Base-by-base conservation (phyloP, 1,140 invertebrate genomes). In the Zaprionus tsacasi region DNA sequence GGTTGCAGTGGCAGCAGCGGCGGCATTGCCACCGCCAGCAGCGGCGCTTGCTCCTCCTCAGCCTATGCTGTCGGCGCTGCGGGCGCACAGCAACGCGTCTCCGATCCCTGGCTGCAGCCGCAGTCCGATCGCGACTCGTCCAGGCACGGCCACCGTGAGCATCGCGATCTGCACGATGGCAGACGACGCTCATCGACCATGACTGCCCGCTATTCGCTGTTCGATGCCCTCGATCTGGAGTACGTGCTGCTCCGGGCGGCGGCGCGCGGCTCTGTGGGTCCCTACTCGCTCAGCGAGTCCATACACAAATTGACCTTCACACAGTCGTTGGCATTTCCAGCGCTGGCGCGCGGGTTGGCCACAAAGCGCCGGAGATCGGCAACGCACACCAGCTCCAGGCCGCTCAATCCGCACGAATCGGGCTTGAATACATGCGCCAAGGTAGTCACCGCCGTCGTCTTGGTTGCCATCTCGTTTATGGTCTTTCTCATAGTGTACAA, bases 401-500 rank as follows among this genome's bases (percentile, higher is more conserved):
- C 94, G 8, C 87, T 94, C 27, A 93, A 95, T 89, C 94, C 94
- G 33, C 92, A 94, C 13, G 95, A 95, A 76, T 95, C 94, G 63
- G 95, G 95, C 27, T 90, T 96, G 65, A 96, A 96, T 91, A 94
- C 94, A 43, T 95, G 95, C 83, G 95, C 95, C 43, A 96, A 96
- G 91, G 94, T 96, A 25, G 93, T 96, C 33, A 96, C 96, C 0
- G 95, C 95, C 6, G 92, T 96, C 6, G 94, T 96, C 1, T 91
- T 96, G 17, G 95, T 96, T 71, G 91, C 96, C 10, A 95, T 96
- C 25, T 96, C 95, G 78, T 95, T 96, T 54, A 93, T 96, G 82
- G 95, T 96, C 58, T 96, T 96, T 88, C 94, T 95, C 11, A 95
- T 96, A 2, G 95, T 96, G 25, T 96, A 96, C 85, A 96, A 96